Evolutionary conservation across 2,888 invertebrate genomes (phyloP), one percentile per base, ranked within the genome.

Genomic region (Andrena haemorrhoa): DNA sequence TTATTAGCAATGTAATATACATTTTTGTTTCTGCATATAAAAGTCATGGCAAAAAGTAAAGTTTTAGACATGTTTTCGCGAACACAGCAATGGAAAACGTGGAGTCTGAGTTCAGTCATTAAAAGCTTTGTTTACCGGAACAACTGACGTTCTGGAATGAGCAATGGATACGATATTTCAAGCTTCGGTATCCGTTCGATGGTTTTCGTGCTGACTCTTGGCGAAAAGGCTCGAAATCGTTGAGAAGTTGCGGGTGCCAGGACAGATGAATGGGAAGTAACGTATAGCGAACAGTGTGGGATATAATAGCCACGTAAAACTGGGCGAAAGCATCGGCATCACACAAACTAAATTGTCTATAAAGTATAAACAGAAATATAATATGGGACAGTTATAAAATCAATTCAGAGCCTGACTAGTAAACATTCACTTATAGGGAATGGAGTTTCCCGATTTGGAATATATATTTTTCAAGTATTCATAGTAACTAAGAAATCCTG

Each of bases 231-330:
- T 82, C 60, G 81, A 83, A 81, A 83, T 77, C 78, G 80, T 79
- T 74, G 87, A 83, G 83, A 78, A 88, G 80, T 85, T 80, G 86
- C 88, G 86, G 84, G 86, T 86, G 70, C 56, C 41, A 61, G 68
- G 82, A 84, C 78, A 75, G 79, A 85, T 75, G 83, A 79, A 81
- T 82, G 86, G 83, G 82, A 86, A 86, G 80, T 89, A 90, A 89
- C 85, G 77, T 84, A 84, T 84, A 90, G 86, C 83, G 87, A 90
- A 89, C 90, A 87, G 89, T 89, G 89, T 84, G 88, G 87, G 82
- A 16, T 87, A 89, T 88, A 90, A 89, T 90, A 86, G 86, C 83
- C 81, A 86, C 83, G 88, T 86, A 87, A 90, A 89, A 87, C 88
- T 89, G 84, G 81, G 75, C 63, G 66, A 82, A 89, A 87, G 81